Evolutionary conservation across 2,113 vertebrate genomes (phyloP).

Genomic region (Microtus ochrogaster): DNA sequence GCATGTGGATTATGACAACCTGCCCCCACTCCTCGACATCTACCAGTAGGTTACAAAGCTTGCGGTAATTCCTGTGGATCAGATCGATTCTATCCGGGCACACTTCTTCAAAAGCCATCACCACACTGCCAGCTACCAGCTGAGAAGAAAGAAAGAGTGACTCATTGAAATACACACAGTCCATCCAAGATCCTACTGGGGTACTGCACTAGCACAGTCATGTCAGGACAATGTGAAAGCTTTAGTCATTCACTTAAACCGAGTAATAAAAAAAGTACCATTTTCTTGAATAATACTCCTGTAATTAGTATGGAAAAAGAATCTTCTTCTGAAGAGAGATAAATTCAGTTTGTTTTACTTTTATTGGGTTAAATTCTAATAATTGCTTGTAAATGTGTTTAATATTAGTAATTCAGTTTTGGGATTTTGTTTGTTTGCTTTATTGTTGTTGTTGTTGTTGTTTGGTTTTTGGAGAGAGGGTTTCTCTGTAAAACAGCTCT

Average conservation of each 20-base stretch:
- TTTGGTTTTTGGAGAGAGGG: not conserved
- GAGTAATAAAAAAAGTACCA: not conserved
- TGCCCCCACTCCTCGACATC: constrained; percentile 99
- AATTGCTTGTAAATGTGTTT: not conserved
- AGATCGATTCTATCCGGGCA: constrained; percentile 98
- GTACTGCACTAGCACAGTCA: not conserved
- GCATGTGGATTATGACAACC: constrained; percentile 98
- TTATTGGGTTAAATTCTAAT: constrained; percentile 32
- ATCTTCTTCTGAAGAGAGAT: constrained; percentile 25
- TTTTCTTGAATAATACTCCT: constrained; percentile 45
- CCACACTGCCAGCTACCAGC: constrained; percentile 98
- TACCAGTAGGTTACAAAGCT: constrained; percentile 96
- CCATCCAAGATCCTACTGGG: not conserved
- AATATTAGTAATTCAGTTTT: constrained; percentile 11
- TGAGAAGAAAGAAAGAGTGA: constrained; percentile 85
- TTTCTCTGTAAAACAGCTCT: not conserved
- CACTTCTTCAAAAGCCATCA: constrained; percentile 98
- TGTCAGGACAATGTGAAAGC: not conserved
- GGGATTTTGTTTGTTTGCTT: not conserved
- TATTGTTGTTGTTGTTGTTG: not conserved
- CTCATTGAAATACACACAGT: constrained; percentile 65
- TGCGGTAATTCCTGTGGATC: constrained; percentile 98
- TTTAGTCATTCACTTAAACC: constrained; percentile 33
- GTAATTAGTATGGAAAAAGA: constrained; percentile 32
- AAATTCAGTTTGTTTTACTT: constrained; percentile 37